Base-by-base conservation (phyloP, 2,797 vertebrate species). In the Channa striata region DNA sequence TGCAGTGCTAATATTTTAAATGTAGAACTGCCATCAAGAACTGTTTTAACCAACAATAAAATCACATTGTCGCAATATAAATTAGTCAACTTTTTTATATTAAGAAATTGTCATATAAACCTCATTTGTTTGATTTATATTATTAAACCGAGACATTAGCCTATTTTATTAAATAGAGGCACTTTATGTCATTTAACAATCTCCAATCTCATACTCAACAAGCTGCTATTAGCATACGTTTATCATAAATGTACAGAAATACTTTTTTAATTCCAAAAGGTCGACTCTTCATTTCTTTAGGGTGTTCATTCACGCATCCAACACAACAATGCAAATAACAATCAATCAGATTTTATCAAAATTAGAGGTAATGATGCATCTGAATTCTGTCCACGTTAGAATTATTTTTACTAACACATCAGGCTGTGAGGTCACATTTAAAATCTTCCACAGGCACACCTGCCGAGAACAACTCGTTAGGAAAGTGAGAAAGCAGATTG, bases 31-130 rank as follows among this genome's bases (percentile, higher is more conserved):
- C 59, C 7, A 43, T 50, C 25, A 21, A 11, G 61, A 44, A 49
- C 60, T 52, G 64, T 34, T 53, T 66, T 20, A 33, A 43, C 5
- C 5, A 9, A 16, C n/a, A 25, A 30, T 67, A 36, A 48, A 68
- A 58, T 19, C 11, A 6, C 33, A 21, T 11, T 3, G 14, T 37
- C 2, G 6, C 6, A 4, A 12, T 21, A 44, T 1, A 12, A 37
- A 49, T 12, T 65, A 16, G 5, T 42, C n/a, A 8, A 39, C 33
- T 8, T 33, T 5, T n/a, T n/a, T n/a, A n/a, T n/a, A n/a, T n/a
- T n/a, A n/a, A n/a, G n/a, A n/a, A n/a, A n/a, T n/a, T n/a, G n/a
- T n/a, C 25, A 16, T 2, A 33, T 21, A 19, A 58, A 1, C 0
- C 37, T 0, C 42, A 30, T 53, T 36, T n/a, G 10, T 9, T 48